Evolutionary conservation across 2,888 invertebrate genomes (phyloP), one percentile per base, ranked within the genome.

Genomic region (Apamea monoglypha): DNA sequence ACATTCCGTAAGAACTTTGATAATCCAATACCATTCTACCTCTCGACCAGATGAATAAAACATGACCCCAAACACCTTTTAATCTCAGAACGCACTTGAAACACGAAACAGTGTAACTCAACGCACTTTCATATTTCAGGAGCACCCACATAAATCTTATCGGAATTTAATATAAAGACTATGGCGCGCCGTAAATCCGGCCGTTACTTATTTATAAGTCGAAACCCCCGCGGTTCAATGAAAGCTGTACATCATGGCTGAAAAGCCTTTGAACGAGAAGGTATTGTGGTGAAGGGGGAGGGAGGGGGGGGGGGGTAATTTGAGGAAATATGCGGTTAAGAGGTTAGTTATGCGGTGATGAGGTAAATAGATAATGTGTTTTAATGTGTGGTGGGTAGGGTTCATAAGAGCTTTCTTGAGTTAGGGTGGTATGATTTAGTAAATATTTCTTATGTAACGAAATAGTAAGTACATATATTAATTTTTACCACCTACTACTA

Each of bases 131-230:
- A 89, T 89, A 89, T 89, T 89, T 89, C 89, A 87, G 71, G 71
- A 79, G 76, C 74, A 85, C 85, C 85, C 76, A 78, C 89, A 91
- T 95, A 95, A 95, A 95, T 95, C 94, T 92, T 89, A 93, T 93
- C 80, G 93, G 94, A 95, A 95, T 95, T 95, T 96, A 95, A 95
- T 95, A 95, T 95, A 94, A 94, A 92, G 93, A 90, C 91, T 83
- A 85, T 77, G 91, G 90, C 87, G 90, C 56, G 90, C 91, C 92
- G 92, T 95, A 95, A 95, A 95, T 95, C 94, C 90, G 74, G 59
- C 78, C 92, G 92, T 94, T 94, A 94, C 94, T 95, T 95, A 96
- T 95, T 91, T 91, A 92, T 92, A 91, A 90, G 90, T 89, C 81
- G 90, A 92, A 91, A 91, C 93, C 92, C 86, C 92, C 88, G 92